Evolutionary conservation across 2,113 vertebrate species (phyloP), one percentile per base, ranked within the genome.

Genomic region (Lipophrys pholis): DNA sequence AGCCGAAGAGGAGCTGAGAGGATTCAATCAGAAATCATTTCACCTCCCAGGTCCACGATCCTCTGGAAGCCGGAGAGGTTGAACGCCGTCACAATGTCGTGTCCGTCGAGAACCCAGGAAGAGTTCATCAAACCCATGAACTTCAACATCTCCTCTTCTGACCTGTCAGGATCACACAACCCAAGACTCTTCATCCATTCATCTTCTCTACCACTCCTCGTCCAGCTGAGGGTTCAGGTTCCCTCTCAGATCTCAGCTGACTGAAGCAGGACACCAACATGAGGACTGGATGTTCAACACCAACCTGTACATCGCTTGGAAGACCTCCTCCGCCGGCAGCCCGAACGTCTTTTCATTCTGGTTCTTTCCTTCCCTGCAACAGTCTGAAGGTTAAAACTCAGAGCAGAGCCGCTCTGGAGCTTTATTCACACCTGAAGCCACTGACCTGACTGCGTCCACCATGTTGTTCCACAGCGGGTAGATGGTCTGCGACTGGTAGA

Each of bases 121-220:
- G 88, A 92, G 82, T 94, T 91, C 94, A 94, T 94, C 69, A 94
- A 66, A 54, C 91, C 76, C 92, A 94, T 93, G 57, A 94, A 94
- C 11, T 92, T 94, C 61, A 93, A 78, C 92, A 87, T 93, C 84
- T 94, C 92, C 68, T 93, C 90, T 50, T 94, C 93, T 0, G 93
- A 93, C 17, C 94, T 94, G 80, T 67, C 11, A 46, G 1, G 2
- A 6, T 63, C 46, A 54, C 49, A 50, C 7, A 9, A 11, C 21
- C 21, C 21, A 30, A n/a, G n/a, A n/a, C 21, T 4, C 21, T 30
- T 30, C 21, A 30, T 30, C 21, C 21, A 2, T 30, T 30, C 21
- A 30, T 30, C 21, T 30, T 30, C 21, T 30, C 2, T 4, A 30
- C 21, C 21, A 4, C 21, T 30, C 21, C n/a, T n/a, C n/a, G n/a